These are phyloP conservation scores for Dynastes hyllus DNA, from an alignment of 2,888 invertebrate species.

Conservation along the genomic window DNA sequence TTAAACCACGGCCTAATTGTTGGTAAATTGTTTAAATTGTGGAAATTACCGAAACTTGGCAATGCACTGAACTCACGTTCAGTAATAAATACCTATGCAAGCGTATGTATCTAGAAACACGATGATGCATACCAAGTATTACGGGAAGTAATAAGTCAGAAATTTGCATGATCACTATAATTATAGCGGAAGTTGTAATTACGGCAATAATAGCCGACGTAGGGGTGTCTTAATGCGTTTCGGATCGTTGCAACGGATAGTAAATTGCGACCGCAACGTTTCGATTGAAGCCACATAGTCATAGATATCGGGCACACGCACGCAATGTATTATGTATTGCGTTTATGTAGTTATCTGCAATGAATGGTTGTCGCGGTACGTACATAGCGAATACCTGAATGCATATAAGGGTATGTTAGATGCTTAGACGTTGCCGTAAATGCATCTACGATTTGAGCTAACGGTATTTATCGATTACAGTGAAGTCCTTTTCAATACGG, in stretches of 20 bases:
- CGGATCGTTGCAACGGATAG: slow-evolving; percentile 10
- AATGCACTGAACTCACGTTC: neutral
- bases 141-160: slow-evolving; percentile 42
- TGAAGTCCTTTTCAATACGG: neutral
- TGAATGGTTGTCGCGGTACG: neutral
- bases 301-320: too few relatives aligned
- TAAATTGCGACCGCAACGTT: neutral
- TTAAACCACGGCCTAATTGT: neutral
- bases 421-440: slow-evolving; percentile 16
- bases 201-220: slow-evolving; percentile 14
- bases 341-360: neutral
- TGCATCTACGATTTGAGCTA: neutral
- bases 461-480: neutral
- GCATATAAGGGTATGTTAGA: neutral
- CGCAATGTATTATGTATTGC: neutral
- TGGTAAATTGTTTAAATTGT: slow-evolving; percentile 6
- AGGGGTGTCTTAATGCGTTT: slow-evolving; percentile 23
- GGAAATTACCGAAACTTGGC: slow-evolving; percentile 10
- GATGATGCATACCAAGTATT: neutral
- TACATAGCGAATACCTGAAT: neutral
- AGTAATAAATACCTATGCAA: neutral
- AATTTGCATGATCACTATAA: slow-evolving; percentile 40
- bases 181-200: slow-evolving; percentile 25
- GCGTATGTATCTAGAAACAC: too few relatives aligned
- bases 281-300: neutral